Evolutionary conservation across 2,113 vertebrate species (phyloP), one percentile per base, ranked within the genome.

Genomic region (Climacteris rufus): DNA sequence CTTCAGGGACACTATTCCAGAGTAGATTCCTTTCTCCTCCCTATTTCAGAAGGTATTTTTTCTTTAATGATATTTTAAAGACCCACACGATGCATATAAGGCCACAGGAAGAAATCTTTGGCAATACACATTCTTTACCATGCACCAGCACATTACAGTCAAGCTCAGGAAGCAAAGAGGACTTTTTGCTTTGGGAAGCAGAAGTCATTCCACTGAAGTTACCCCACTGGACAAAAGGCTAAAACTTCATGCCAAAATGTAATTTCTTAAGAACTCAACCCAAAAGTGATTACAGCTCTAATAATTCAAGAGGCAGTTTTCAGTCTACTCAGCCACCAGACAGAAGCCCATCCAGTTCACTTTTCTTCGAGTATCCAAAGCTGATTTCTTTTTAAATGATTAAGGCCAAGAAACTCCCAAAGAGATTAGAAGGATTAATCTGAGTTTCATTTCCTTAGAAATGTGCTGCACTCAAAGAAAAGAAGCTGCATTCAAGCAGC

Each of bases 391-490:
- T 82, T 37, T 33, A 7, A 68, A 86, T 30, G 0, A 57, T 21
- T 49, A 70, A 79, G 44, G 78, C 61, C 70, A 94, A 75, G 50
- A 85, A 94, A 79, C 31, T 93, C 57, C 40, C 20, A 28, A 64
- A 82, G 81, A 87, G 56, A 89, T 84, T 94, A 89, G n/a, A 87
- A 87, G 31, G 61, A 85, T 72, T 92, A 87, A 87, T 68, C 35
- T 22, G 61, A 85, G 42, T 82, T 94, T 76, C 53, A 76, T 76
- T 95, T 89, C 81, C 87, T 74, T 75, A 65, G 78, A 95, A 91
- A 86, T 33, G 31, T 15, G 22, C 35, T 89, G 44, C 2, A 3
- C 44, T 42, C 47, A 85, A 63, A 74, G 40, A 69, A 89, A 87
- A 81, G 0, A 5, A 72, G n/a, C 37, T 65, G 57, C 61, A 35